Conservation (phyloP, 2,113 vertebrate species). For the Vidua chalybeata region DNA sequence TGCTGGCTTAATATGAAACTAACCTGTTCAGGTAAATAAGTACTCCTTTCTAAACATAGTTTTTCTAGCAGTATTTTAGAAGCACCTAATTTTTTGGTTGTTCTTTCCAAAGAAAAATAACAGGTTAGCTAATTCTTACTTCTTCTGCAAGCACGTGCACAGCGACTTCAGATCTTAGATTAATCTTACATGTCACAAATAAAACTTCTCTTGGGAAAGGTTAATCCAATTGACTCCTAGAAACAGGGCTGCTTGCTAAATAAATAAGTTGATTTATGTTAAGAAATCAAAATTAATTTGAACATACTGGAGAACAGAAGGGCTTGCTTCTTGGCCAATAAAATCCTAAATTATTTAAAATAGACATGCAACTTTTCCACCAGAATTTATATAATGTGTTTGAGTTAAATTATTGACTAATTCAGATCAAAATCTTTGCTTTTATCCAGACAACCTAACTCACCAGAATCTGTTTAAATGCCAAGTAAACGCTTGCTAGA, state of each 20-base stretch:
- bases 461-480: slow-evolving; percentile 1
- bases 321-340: slow-evolving; percentile 26
- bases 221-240: neutral
- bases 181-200: neutral
- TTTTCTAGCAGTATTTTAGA: neutral
- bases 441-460: neutral
- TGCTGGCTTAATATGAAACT: neutral
- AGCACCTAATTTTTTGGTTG: neutral
- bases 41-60: neutral
- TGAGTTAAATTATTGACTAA: slow-evolving; percentile 30
- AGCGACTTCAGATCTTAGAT: neutral
- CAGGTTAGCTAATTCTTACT: neutral
- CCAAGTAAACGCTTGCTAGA: neutral
- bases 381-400: neutral
- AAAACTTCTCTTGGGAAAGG: slow-evolving; percentile 20
- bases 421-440: neutral
- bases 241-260: neutral
- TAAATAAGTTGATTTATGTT: slow-evolving; percentile 30
- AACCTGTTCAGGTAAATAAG: neutral
- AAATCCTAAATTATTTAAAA: slow-evolving; percentile 38
- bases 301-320: slow-evolving; percentile 33
- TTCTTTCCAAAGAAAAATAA: neutral
- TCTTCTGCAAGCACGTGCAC: neutral
- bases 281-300: slow-evolving; percentile 37
- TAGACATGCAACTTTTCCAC: neutral